Evolutionary conservation across 2,888 invertebrate genomes (phyloP).

Genomic region (Epirrhoe alternata): DNA sequence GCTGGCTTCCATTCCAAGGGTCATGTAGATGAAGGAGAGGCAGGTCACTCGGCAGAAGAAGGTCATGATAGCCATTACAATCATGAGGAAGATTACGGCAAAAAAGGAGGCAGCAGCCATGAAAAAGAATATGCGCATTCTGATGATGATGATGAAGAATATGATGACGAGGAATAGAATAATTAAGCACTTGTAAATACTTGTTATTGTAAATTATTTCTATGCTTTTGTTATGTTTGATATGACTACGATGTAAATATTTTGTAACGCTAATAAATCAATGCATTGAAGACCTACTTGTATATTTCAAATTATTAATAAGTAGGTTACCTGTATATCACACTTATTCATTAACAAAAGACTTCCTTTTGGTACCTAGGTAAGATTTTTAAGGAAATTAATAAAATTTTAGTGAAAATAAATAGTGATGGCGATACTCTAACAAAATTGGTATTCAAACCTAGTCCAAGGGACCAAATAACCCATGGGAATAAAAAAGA

Average conservation of each 20-base stretch:
- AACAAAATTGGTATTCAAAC: no score
- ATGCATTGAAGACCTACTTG: conserved; percentile 36
- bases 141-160: conserved; percentile 63
- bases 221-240: conserved; percentile 79
- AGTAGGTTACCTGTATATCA: no score
- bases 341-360: no score
- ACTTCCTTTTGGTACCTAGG: no score
- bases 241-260: conserved; percentile 61
- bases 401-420: no score
- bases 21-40: conserved; percentile 78
- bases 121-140: conserved; percentile 78
- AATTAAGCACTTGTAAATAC: conserved; percentile 59
- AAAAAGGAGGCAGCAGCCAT: conserved; percentile 78
- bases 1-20: conserved; percentile 86
- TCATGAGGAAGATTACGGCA: conserved; percentile 82
- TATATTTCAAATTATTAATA: no score
- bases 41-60: conserved; percentile 84
- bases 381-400: no score
- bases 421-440: no score
- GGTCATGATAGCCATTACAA: conserved; percentile 84
- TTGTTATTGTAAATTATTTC: conserved; percentile 54
- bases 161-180: conserved; percentile 55
- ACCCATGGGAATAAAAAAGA: no score
- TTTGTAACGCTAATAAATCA: conserved; percentile 68
- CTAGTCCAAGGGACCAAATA: no score